Evolutionary conservation across 1,140 invertebrate genomes (phyloP), one percentile per base, ranked within the genome.

Genomic region (Bombus confusus): DNA sequence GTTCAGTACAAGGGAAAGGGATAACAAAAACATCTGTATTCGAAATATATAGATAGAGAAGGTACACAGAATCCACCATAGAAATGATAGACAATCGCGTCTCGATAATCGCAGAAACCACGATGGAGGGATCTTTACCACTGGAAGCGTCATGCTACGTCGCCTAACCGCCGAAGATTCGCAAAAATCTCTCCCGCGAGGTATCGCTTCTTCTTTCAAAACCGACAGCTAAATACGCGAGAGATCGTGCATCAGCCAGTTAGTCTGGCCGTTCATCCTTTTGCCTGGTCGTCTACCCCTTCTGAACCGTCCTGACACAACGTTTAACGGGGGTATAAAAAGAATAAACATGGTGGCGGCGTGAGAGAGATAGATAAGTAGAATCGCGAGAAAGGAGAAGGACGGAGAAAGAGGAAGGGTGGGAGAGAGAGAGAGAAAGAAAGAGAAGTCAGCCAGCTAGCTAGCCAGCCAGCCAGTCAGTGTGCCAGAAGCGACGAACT

Each of bases 401-500:
- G 25, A 34, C 34, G n/a, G 31, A 34, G 74, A 79, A 68, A 12
- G 69, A 59, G 57, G 37, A 64, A 68, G 64, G 41, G 25, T 62
- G 43, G 39, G 68, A 68, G 52, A 79, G 25, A 79, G 52, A 81
- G 15, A 80, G 59, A 59, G 66, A 52, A 43, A 41, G 12, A 34
- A 41, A 52, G 22, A 47, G 78, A 82, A 77, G 37, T 43, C 47
- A 73, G 57, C 75, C 64, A 86, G 89, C 87, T 83, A 75, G 41
- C 57, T 47, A 73, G 57, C 75, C 64, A 86, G 74, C 85, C 76
- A 85, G 83, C 86, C 87, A 90, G 90, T 90, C 86, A 88, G 91
- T 89, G 87, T 87, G 87, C 83, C 87, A 91, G 90, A 87, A 86
- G 89, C 90, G 83, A 88, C 85, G 86, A 89, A 90, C 83, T 91